phyloP scores from a whole-genome alignment of 2,888 invertebrate genomes.

The Clivina fossor region DNA sequence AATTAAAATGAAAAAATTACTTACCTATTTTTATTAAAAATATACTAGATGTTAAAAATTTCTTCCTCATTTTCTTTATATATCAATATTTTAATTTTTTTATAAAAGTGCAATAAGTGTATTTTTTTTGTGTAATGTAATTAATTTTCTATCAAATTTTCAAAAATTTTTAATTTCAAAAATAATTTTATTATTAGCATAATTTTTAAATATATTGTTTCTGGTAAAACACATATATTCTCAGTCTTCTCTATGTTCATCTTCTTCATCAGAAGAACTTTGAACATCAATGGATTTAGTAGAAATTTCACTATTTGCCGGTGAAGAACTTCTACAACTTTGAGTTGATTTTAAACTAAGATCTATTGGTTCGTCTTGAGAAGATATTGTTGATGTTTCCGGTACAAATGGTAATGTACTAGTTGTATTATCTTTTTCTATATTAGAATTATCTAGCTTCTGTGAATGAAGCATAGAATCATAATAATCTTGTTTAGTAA shows the following conservation, averaged over 20 bases:
- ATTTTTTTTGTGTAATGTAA: too few species aligned
- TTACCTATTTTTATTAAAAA: too few species aligned
- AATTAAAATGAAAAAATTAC: too few species aligned
- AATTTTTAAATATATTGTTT: too few species aligned
- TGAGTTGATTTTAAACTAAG: conserved; percentile 73
- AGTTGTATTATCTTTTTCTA: conserved; percentile 51
- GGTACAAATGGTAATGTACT: conserved; percentile 45
- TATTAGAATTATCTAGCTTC: conserved; percentile 55
- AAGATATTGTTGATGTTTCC: conserved; percentile 47
- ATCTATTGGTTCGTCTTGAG: conserved; percentile 79
- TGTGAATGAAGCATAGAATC: conserved; percentile 77
- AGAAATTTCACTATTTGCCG: conserved; percentile 47
- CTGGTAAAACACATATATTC: too few species aligned
- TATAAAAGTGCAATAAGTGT: too few species aligned
- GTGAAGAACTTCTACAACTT: conserved; percentile 52
- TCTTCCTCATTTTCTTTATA: too few species aligned
- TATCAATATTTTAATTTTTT: too few species aligned
- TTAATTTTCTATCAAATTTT: too few species aligned
- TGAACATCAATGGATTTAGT: conserved; percentile 57
- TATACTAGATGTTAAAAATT: too few species aligned
- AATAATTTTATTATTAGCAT: too few species aligned
- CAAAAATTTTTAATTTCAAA: too few species aligned
- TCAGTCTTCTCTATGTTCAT: conserved; percentile 54
- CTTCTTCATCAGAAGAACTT: conserved; percentile 55
- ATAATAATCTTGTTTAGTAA: conserved; percentile 71